Evolutionary conservation across 2,113 vertebrate species (phyloP).

Genomic region (Protobothrops mucrosquamatus): DNA sequence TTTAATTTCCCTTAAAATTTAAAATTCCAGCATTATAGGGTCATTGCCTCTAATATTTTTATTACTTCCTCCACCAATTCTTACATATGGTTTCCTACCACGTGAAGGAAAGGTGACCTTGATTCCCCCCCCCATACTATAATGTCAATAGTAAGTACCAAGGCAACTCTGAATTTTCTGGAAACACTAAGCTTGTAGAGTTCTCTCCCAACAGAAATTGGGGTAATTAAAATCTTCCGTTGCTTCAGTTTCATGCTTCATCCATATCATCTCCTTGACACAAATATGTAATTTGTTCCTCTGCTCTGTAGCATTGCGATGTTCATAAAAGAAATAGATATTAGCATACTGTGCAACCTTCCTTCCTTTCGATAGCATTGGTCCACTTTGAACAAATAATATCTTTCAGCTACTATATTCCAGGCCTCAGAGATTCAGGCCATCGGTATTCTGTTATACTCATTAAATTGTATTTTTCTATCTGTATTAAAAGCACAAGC

Average conservation of each 20-base stretch:
- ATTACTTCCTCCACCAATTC: background rate
- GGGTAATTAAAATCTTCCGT: background rate
- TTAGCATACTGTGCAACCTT: background rate
- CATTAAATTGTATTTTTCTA: background rate
- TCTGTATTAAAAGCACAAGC: background rate
- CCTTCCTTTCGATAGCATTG: background rate
- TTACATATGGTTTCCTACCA: background rate
- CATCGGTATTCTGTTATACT: background rate
- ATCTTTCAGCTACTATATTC: background rate
- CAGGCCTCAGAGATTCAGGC: background rate
- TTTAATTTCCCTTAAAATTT: background rate
- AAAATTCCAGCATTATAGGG: background rate
- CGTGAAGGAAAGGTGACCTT: background rate
- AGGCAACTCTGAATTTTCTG: background rate
- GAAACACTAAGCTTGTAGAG: background rate
- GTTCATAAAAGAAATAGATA: background rate
- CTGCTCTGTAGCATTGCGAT: background rate
- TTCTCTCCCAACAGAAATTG: background rate
- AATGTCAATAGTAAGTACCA: background rate
- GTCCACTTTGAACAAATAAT: background rate
- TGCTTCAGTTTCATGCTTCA: background rate
- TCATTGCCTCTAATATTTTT: background rate
- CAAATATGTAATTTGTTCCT: background rate
- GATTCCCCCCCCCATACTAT: background rate
- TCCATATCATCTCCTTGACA: background rate